Base-by-base conservation (phyloP, 2,797 vertebrate species). In the Menidia menidia region DNA sequence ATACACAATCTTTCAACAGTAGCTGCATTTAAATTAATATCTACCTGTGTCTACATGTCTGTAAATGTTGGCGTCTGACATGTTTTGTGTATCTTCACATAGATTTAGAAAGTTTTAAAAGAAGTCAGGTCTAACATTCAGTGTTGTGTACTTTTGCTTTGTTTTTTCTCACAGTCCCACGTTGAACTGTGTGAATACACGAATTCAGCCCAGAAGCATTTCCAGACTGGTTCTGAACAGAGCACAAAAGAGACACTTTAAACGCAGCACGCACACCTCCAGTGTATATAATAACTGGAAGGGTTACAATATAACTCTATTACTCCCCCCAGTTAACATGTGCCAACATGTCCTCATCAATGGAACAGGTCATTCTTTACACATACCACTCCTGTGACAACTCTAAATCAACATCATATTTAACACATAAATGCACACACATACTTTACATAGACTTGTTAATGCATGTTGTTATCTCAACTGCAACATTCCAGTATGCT, bases 331-430 rank as follows among this genome's bases (percentile, higher is more conserved):
- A 1, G 35, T 45, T 54, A 60, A 4, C 83, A 0, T 80, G 87
- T 60, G 73, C 51, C 35, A 19, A 78, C 87, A 73, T 15, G 71
- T 48, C 47, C 54, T 45, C 18, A 43, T 57, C 50, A 51, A 61
- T 13, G 33, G 43, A 32, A 59, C 25, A 25, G 35, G 64, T 68
- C 53, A 78, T 78, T 70, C 76, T 30, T 31, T 47, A 78, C 65
- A 62, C 50, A 50, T 41, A 41, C 15, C 6, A 25, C 25, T 25
- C 25, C 25, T 1, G 25, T 25, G 25, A 25, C 25, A 25, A 25
- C 25, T 25, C 73, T 65, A 84, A 69, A 71, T 31, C 25, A 7
- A 19, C 0, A 5, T 39, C 73, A 65, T 75, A 82, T 78, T 68
- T 48, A 54, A 41, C 54, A 31, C 19, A 6, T 30, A 53, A 44